Conservation (phyloP, 2,797 vertebrate species). For the Pangasius sanitwongsei region DNA sequence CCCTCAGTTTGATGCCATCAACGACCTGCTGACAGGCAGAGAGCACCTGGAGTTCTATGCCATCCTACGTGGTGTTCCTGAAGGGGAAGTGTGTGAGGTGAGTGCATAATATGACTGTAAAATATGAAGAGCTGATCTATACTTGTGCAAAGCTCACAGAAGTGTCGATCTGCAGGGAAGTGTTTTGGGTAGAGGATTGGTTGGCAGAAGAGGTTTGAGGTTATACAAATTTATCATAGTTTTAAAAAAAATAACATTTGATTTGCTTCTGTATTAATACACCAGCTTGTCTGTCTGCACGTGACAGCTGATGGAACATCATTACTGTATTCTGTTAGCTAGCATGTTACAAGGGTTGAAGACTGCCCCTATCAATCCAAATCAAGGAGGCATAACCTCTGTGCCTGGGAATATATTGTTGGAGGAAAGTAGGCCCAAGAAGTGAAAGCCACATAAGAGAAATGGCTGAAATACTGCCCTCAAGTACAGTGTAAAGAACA, state of each 20-base stretch:
- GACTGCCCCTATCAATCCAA: background rate
- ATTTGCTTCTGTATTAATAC: background rate
- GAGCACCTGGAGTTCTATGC: conserved; percentile 97
- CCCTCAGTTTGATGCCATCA: conserved; percentile 95
- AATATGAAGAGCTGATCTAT: background rate
- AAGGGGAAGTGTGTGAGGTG: conserved; percentile 92
- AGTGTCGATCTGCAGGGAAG: background rate
- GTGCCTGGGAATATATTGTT: background rate
- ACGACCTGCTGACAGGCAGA: conserved; percentile 90
- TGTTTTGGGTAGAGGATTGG: background rate
- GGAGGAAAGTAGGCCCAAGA: background rate
- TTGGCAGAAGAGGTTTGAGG: background rate
- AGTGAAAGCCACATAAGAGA: background rate
- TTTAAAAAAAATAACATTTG: background rate
- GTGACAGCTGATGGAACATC: background rate
- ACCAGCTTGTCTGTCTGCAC: background rate
- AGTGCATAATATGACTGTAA: conserved; percentile 46
- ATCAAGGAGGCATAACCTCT: background rate
- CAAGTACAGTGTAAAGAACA: background rate
- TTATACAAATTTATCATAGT: background rate
- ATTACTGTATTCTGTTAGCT: background rate
- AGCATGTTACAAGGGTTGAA: background rate
- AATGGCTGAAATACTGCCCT: background rate
- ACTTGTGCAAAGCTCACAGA: background rate
- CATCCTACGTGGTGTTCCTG: conserved; percentile 89